These are phyloP conservation scores for Pomacea canaliculata DNA, from an alignment of 2,888 invertebrate genomes.

Conservation along the genomic window DNA sequence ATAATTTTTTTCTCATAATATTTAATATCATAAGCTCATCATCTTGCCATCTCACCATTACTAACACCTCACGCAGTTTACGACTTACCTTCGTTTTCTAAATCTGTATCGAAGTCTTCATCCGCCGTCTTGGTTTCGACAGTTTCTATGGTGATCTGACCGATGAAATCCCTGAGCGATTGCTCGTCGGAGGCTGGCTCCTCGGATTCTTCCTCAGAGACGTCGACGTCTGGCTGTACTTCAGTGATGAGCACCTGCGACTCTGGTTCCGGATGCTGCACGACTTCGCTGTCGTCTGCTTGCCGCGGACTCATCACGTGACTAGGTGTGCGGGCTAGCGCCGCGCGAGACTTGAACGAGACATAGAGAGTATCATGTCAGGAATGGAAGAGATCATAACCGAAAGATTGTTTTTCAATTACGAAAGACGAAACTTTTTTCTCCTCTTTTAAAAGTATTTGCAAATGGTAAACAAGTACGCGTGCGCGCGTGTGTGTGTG, in stretches of 20 bases:
- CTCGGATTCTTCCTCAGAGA: background rate
- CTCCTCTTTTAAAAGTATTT: too few species aligned
- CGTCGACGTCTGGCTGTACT: conserved; percentile 10
- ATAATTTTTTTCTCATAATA: too few species aligned
- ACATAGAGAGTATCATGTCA: too few species aligned
- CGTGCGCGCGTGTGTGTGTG: too few species aligned
- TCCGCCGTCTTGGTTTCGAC: conserved; percentile 19
- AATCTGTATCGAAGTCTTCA: conserved; percentile 36
- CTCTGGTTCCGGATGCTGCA: background rate
- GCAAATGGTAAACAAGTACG: too few species aligned
- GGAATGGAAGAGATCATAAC: too few species aligned
- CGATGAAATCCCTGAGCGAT: background rate
- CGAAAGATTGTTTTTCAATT: too few species aligned
- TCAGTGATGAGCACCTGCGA: conserved; percentile 34
- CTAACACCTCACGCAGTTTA: too few species aligned
- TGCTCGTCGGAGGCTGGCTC: background rate
- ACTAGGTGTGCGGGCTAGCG: conserved; percentile 27
- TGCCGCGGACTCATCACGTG: conserved; percentile 1
- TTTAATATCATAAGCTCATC: too few species aligned
- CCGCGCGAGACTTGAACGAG: conserved; percentile 14
- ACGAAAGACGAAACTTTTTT: too few species aligned
- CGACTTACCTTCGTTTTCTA: conserved; percentile 30
- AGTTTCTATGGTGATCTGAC: conserved; percentile 8
- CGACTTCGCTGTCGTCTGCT: conserved; percentile 3
- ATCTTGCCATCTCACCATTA: too few species aligned